phyloP scores from a whole-genome alignment of 2,888 invertebrate species.

The Steinernema carpocapsae region DNA sequence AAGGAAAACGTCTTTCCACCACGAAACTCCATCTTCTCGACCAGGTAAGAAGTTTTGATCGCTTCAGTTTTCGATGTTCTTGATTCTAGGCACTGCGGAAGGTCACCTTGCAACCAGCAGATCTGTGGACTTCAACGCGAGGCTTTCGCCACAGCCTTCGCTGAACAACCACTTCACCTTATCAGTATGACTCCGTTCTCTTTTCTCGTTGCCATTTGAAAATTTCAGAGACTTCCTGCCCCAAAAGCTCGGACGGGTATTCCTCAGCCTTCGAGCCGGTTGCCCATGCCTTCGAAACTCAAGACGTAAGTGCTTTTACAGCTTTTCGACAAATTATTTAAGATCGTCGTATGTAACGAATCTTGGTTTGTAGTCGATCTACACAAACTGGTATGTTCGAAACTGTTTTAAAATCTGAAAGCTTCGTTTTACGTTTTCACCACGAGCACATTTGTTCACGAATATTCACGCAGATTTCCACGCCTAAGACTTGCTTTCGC shows the following conservation, averaged over 20 bases:
- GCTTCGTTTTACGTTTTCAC: no score
- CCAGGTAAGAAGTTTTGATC: background rate
- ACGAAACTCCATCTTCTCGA: constrained; percentile 10
- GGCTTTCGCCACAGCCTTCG: constrained; percentile 13
- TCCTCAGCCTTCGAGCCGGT: constrained; percentile 13
- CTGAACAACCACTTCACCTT: background rate
- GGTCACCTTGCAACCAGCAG: constrained; percentile 5
- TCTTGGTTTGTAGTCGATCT: constrained; percentile 14
- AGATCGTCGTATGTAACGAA: background rate
- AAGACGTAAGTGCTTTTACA: constrained; percentile 16
- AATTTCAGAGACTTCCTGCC: constrained; percentile 9
- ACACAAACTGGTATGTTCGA: constrained; percentile 28
- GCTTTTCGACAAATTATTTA: background rate
- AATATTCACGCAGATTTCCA: constrained; percentile 11
- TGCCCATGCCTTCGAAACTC: background rate
- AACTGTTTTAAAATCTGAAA: constrained; percentile 11
- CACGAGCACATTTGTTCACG: no score
- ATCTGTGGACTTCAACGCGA: constrained; percentile 15
- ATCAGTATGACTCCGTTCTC: background rate
- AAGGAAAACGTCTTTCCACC: constrained; percentile 19
- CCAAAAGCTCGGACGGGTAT: constrained; percentile 1
- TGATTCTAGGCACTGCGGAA: constrained; percentile 9
- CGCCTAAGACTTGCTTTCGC: background rate
- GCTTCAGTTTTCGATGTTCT: no score
- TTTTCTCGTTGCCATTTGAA: background rate